These are phyloP conservation scores for Macaca mulatta DNA, from an alignment of 2,113 vertebrate genomes.

Conservation along the genomic window DNA sequence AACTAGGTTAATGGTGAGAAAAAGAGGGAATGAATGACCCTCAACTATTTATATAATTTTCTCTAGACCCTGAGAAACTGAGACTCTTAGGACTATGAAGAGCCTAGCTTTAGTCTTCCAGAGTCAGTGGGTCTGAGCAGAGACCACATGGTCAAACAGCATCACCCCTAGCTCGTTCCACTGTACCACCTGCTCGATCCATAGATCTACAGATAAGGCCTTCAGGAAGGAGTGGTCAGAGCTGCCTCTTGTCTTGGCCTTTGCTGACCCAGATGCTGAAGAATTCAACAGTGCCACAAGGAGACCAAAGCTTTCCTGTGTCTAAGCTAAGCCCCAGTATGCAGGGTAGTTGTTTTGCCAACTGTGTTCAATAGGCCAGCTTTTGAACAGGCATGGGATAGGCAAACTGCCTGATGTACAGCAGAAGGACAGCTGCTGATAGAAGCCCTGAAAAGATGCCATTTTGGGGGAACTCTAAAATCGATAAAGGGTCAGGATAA, in stretches of 20 bases:
- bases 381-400: neutral
- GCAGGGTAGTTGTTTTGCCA: neutral
- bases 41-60: neutral
- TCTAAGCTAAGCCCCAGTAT: neutral
- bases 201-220: neutral
- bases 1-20: neutral
- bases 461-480: no score
- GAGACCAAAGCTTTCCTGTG: neutral
- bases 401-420: neutral
- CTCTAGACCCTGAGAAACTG: neutral
- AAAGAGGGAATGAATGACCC: neutral
- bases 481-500: neutral
- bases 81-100: rapidly evolving
- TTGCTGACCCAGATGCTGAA: neutral
- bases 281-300: neutral
- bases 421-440: neutral
- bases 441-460: neutral
- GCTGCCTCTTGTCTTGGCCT: neutral
- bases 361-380: neutral
- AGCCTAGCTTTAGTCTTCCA: neutral
- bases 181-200: neutral
- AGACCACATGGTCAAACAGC: neutral
- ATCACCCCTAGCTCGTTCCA: neutral
- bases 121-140: neutral
- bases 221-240: neutral